phyloP scores from a whole-genome alignment of 1,140 invertebrate species.

The Chymomyza costata region DNA sequence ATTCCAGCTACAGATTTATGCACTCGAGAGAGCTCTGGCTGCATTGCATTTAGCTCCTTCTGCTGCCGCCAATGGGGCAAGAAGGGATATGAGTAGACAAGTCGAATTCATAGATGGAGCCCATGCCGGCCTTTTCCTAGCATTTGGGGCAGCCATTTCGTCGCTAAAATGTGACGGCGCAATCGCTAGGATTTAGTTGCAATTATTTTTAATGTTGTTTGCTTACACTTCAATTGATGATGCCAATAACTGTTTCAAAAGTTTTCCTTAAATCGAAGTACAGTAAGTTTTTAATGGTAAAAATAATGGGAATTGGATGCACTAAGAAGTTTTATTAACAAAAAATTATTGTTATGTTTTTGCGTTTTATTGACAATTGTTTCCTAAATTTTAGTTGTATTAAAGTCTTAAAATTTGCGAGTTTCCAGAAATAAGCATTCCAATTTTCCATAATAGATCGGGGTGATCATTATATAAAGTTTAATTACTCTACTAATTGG shows the following conservation, averaged over 20 bases:
- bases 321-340: neutral
- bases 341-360: too few species aligned
- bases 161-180: conserved; percentile 66
- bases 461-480: too few species aligned
- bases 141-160: conserved; percentile 37
- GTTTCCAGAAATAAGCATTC: too few species aligned
- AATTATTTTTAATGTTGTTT: conserved; percentile 75
- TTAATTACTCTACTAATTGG: too few species aligned
- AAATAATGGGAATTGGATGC: neutral
- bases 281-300: conserved; percentile 2
- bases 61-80: conserved; percentile 1
- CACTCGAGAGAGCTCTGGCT: conserved; percentile 64
- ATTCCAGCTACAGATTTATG: conserved; percentile 66
- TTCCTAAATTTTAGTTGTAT: too few species aligned
- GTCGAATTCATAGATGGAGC: neutral
- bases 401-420: too few species aligned
- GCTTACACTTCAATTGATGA: conserved; percentile 72
- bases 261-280: conserved; percentile 55
- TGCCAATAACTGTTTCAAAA: conserved; percentile 69
- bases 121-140: conserved; percentile 4
- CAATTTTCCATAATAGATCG: too few species aligned
- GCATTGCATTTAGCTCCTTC: conserved; percentile 25
- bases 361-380: too few species aligned
- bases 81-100: neutral
- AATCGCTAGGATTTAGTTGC: conserved; percentile 69